Evolutionary conservation across 2,113 vertebrate genomes (phyloP).

Genomic region (Epinephelus fuscoguttatus): DNA sequence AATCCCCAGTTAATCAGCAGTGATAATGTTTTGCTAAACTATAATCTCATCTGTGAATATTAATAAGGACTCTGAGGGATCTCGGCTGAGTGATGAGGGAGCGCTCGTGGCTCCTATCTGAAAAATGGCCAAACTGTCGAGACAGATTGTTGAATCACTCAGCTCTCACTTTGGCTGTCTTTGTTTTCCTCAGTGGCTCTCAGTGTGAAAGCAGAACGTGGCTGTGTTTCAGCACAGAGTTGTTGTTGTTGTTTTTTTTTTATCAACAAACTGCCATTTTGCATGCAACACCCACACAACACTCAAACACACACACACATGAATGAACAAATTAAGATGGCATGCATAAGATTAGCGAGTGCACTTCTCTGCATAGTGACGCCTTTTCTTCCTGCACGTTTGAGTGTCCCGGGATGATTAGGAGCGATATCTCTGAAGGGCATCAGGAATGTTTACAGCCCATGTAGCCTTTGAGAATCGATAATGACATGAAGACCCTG

Average conservation of each 20-base stretch:
- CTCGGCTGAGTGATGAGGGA: conserved; percentile 47
- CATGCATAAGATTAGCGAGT: conserved; percentile 35
- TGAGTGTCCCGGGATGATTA: conserved; percentile 64
- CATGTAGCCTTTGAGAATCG: conserved; percentile 73
- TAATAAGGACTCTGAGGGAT: conserved; percentile 65
- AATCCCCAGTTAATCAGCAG: conserved; percentile 64
- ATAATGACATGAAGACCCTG: conserved; percentile 75
- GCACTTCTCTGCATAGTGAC: conserved; percentile 17
- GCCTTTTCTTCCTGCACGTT: conserved; percentile 46
- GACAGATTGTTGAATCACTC: conserved; percentile 60
- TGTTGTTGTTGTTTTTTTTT: conserved; percentile 21
- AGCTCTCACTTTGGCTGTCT: conserved; percentile 53
- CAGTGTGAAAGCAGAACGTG: conserved; percentile 47
- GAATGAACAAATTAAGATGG: conserved; percentile 37
- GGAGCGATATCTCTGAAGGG: conserved; percentile 75
- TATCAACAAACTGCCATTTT: conserved; percentile 62
- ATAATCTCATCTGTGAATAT: conserved; percentile 72
- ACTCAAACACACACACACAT: conserved; percentile 7
- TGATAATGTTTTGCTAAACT: conserved; percentile 72
- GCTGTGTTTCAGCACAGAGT: conserved; percentile 51
- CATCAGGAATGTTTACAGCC: conserved; percentile 69
- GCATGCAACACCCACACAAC: conserved; percentile 35
- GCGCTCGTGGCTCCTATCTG: conserved; percentile 37
- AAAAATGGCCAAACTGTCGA: conserved; percentile 35
- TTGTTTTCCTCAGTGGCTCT: conserved; percentile 56